These are phyloP conservation scores for Podilymbus podiceps DNA, from an alignment of 2,113 vertebrate species.

Conservation along the genomic window DNA sequence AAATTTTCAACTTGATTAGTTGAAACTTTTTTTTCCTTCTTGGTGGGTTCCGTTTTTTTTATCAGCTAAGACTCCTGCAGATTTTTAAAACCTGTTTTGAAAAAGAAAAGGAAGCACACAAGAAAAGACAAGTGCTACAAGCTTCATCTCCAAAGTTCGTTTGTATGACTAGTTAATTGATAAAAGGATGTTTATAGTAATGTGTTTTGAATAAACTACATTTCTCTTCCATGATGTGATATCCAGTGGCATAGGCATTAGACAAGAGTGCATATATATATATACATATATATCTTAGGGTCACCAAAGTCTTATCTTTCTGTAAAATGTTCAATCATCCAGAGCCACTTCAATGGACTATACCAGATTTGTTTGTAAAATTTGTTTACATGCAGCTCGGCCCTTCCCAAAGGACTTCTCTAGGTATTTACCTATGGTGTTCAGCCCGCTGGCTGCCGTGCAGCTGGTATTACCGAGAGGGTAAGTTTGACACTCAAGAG, in stretches of 20 bases:
- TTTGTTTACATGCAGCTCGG: not conserved
- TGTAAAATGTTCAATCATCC: constrained; percentile 3
- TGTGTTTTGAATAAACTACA: not conserved
- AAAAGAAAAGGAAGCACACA: not conserved
- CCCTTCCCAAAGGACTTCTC: not conserved
- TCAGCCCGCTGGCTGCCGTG: not conserved
- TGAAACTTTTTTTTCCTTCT: not conserved
- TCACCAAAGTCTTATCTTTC: not conserved
- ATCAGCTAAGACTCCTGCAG: not conserved
- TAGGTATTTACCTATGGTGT: not conserved
- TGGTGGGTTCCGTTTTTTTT: not conserved
- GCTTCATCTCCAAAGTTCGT: not conserved
- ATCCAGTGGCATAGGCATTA: not conserved
- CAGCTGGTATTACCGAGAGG: not conserved
- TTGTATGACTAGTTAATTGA: not conserved
- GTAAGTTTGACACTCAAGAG: not conserved
- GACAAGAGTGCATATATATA: not conserved
- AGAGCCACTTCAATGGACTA: not conserved
- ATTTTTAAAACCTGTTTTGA: not conserved
- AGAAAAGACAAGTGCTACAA: not conserved
- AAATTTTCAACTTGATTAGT: not conserved
- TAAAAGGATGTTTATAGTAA: not conserved
- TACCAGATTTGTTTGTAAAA: not conserved
- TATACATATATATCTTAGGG: not conserved
- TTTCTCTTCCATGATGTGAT: not conserved